A percentile compares a stretch with the other conserved stretches of the same genome.
Evolutionary conservation across 2,113 vertebrate genomes (phyloP).

Genomic region (Ramphastos sulfuratus): DNA sequence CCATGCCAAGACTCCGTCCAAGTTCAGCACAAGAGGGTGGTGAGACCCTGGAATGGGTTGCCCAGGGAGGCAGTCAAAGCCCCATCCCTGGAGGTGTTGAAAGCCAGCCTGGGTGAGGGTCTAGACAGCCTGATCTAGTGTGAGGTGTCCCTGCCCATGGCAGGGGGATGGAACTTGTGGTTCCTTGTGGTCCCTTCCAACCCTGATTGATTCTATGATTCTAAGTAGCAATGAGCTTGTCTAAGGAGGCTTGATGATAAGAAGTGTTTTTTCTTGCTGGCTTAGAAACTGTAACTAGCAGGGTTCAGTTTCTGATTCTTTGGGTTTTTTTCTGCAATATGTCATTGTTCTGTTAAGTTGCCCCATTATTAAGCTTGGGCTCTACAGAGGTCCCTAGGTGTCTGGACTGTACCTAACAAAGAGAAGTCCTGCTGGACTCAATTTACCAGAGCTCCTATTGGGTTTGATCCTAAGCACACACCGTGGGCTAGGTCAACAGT

Average conservation of each 20-base stretch:
- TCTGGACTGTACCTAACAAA: background rate
- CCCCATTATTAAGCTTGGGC: background rate
- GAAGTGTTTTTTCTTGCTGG: background rate
- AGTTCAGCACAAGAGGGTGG: background rate
- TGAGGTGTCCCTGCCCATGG: too few relatives aligned
- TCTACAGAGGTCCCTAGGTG: background rate
- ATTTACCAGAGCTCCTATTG: background rate
- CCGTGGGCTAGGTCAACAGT: background rate
- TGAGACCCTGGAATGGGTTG: too few relatives aligned
- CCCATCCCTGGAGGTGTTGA: too few relatives aligned
- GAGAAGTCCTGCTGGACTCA: background rate
- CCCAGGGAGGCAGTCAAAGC: too few relatives aligned
- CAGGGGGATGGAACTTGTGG: too few relatives aligned
- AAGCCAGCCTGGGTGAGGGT: too few relatives aligned
- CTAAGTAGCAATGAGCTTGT: constrained; percentile 5
- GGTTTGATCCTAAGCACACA: background rate
- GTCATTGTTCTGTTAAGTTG: background rate
- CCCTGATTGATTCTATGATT: too few relatives aligned
- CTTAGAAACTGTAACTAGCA: background rate
- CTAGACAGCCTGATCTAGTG: too few relatives aligned
- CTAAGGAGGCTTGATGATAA: background rate
- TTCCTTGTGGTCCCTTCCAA: too few relatives aligned
- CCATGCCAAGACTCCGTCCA: background rate
- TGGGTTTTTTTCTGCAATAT: background rate
- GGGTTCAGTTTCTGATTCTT: background rate